These are phyloP conservation scores for Mus spretus DNA, from an alignment of 2,797 vertebrate species.

Conservation along the genomic window DNA sequence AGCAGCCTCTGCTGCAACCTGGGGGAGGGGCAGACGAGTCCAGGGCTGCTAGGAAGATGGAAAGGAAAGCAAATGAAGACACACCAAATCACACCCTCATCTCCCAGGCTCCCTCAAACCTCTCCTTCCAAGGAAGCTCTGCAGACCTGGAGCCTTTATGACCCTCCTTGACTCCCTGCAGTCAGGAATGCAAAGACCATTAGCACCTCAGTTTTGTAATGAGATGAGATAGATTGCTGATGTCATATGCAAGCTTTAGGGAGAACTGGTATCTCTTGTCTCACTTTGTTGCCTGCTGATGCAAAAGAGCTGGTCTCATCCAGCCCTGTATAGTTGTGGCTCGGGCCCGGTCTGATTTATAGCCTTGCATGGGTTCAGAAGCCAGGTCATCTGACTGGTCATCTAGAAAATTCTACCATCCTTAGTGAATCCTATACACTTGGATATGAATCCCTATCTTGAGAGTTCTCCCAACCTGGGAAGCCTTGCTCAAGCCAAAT, in stretches of 20 bases:
- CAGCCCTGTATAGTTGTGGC: background rate
- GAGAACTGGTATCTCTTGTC: background rate
- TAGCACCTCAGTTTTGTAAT: background rate
- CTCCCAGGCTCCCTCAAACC: background rate
- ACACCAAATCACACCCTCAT: background rate
- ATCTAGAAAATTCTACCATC: background rate
- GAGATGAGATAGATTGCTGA: rapidly evolving
- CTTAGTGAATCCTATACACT: background rate
- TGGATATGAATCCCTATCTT: background rate
- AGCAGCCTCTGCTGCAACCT: background rate
- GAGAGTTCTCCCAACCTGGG: background rate
- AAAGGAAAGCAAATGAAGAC: background rate
- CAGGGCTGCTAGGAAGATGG: background rate
- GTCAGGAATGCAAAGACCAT: background rate
- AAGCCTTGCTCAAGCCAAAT: background rate
- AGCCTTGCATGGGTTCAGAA: background rate
- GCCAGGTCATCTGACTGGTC: background rate
- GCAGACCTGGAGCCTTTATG: background rate
- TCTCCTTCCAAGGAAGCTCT: background rate
- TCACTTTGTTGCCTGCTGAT: background rate
- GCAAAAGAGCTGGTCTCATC: background rate
- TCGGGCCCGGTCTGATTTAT: background rate
- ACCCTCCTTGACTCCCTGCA: background rate
- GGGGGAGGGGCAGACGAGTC: background rate
- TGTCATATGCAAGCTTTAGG: background rate